Percentiles rank a stretch among this genome's conserved stretches.
These are phyloP conservation scores for Trypoxylon attenuatum DNA, from an alignment of 2,888 invertebrate genomes.

Conservation along the genomic window DNA sequence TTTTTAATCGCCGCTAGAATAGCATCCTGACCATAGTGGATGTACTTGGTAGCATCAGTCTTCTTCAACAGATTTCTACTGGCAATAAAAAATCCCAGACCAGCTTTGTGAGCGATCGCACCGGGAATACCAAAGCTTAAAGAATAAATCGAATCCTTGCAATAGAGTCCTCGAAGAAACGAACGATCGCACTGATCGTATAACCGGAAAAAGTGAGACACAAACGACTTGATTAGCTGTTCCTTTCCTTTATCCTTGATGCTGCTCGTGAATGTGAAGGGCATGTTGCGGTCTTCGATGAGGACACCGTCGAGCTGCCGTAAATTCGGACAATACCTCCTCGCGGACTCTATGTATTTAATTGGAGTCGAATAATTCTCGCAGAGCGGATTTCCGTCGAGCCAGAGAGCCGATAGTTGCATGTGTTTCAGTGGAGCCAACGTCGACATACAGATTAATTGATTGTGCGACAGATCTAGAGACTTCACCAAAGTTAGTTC, in stretches of 20 bases:
- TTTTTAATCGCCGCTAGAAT: constrained; percentile 63
- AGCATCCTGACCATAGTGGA: constrained; percentile 60
- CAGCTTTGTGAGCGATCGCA: constrained; percentile 29
- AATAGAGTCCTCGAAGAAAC: constrained; percentile 79
- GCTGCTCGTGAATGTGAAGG: constrained; percentile 52
- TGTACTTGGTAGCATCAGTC: constrained; percentile 41
- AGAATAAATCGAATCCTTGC: constrained; percentile 80
- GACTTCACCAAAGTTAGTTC: constrained; percentile 55
- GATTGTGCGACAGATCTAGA: constrained; percentile 69
- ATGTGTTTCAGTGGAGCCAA: constrained; percentile 71
- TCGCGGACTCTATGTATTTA: constrained; percentile 78
- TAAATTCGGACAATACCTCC: constrained; percentile 76
- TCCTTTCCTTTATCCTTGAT: constrained; percentile 43
- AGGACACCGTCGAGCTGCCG: constrained; percentile 77
- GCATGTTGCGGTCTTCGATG: constrained; percentile 52
- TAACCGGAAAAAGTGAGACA: constrained; percentile 81
- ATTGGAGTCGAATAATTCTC: constrained; percentile 78
- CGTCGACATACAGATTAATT: constrained; percentile 57
- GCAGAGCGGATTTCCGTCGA: constrained; percentile 85
- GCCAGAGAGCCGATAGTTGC: constrained; percentile 75
- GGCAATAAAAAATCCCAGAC: constrained; percentile 20
- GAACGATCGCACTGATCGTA: constrained; percentile 79
- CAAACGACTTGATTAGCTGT: constrained; percentile 78
- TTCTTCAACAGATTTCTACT: constrained; percentile 73
- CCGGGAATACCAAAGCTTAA: constrained; percentile 72